phyloP scores from a whole-genome alignment of 2,113 vertebrate genomes.

The Merops nubicus region DNA sequence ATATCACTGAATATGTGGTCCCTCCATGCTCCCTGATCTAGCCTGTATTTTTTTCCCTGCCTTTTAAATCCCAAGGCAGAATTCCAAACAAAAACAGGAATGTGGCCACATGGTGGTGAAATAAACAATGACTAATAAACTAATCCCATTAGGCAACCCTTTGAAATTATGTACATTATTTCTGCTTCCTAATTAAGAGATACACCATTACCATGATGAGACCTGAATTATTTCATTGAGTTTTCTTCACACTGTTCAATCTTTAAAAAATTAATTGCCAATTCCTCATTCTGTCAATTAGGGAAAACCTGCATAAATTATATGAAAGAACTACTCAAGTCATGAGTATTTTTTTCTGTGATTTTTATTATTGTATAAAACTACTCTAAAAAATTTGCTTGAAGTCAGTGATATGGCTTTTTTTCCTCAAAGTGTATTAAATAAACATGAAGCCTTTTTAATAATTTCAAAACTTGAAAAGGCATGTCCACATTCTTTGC shows the following conservation, averaged over 20 bases:
- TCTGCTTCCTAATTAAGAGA: neutral
- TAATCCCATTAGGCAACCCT: neutral
- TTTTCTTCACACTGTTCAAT: neutral
- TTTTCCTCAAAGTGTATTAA: neutral
- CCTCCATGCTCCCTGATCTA: neutral
- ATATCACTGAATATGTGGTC: neutral
- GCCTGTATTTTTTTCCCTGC: neutral
- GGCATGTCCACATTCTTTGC: neutral
- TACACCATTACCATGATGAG: neutral
- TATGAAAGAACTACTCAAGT: neutral
- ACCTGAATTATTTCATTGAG: constrained; percentile 18
- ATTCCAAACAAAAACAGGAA: neutral
- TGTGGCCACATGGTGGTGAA: neutral
- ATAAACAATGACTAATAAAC: neutral
- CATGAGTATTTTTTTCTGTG: neutral
- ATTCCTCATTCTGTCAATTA: neutral
- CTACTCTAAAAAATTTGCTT: neutral
- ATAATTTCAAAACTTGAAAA: neutral
- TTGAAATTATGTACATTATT: neutral
- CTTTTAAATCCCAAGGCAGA: neutral
- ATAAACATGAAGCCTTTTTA: too few species aligned
- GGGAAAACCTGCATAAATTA: neutral
- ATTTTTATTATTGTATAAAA: neutral
- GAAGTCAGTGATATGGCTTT: neutral
- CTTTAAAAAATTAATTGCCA: constrained; percentile 26